Conservation (phyloP, 2,797 vertebrate genomes). For the Poeciliopsis infans region DNA sequence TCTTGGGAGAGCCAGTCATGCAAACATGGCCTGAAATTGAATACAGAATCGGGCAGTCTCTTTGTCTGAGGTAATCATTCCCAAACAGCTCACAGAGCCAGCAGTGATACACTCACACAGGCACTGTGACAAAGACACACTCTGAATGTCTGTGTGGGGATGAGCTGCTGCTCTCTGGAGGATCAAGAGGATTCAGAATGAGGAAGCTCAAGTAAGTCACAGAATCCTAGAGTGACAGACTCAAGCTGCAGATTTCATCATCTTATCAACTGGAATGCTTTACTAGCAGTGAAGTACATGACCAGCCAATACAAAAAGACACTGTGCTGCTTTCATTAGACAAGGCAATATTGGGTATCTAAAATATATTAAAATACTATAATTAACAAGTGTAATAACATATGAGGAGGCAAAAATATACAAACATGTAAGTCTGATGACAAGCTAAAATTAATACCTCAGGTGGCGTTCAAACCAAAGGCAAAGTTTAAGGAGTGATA, state of each 20-base stretch:
- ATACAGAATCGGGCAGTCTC: not conserved
- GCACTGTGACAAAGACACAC: not conserved
- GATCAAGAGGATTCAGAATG: conserved; percentile 9
- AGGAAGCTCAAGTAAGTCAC: conserved; percentile 22
- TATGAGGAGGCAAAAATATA: not conserved
- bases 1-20: not conserved
- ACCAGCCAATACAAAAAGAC: conserved; percentile 15
- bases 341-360: not conserved
- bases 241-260: conserved; percentile 17
- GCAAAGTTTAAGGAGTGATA: not conserved
- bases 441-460: too few relatives aligned
- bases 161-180: conserved; percentile 11
- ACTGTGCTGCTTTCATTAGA: conserved; percentile 2
- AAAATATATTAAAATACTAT: not conserved
- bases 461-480: not conserved
- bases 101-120: not conserved
- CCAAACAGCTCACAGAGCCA: conserved; percentile 5
- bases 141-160: not conserved
- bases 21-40: not conserved
- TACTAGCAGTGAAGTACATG: conserved; percentile 14
- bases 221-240: conserved; percentile 30
- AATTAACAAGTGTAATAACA: not conserved
- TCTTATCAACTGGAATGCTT: conserved; percentile 17
- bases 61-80: not conserved
- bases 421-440: too few relatives aligned